Base-by-base conservation (phyloP, 2,888 invertebrate genomes). In the Agrenia bidenticulata region DNA sequence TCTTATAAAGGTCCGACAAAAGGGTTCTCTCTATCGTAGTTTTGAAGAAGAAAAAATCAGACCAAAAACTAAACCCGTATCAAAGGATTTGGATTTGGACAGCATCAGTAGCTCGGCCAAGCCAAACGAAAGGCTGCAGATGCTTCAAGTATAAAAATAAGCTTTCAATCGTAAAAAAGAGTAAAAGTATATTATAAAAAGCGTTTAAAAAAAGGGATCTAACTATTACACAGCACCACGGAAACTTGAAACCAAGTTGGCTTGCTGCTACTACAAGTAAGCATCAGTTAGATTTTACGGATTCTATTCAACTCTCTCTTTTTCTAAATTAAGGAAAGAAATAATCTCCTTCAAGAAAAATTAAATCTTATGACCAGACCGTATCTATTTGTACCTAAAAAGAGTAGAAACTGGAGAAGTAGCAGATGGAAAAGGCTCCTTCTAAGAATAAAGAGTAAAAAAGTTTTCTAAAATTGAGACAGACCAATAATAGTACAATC, bases 291-390 rank as follows among this genome's bases (percentile, higher is more conserved):
- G 15, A 19, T 15, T 45, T 45, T 15, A 45, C 19, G 19, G 45
- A 51, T 51, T 19, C 23, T 51, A 57, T 57, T 57, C 27, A 57
- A 57, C 21, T 11, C 57, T 32, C 19, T 19, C 57, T 41, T 57
- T 45, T 57, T 57, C 57, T 57, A 57, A 57, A 19, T 57, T 57
- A 32, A 23, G 57, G 57, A 57, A 57, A 21, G 41, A 11, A 2
- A 23, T 57, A 37, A 57, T 23, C 41, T 39, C n/a, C 24, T 19
- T n/a, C 57, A 32, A 32, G 32, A 32, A 32, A 32, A 32, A 4
- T 32, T 32, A 32, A 32, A 32, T 32, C 32, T 32, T 32, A 4
- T 11, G 32, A 32, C 11, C 4, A 32, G 32, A 32, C 4, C 5
- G 4, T 32, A 7, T 11, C 32, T 32, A 32, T 32, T 5, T 45